phyloP scores from a whole-genome alignment of 2,797 vertebrate genomes.

The Lacerta agilis region DNA sequence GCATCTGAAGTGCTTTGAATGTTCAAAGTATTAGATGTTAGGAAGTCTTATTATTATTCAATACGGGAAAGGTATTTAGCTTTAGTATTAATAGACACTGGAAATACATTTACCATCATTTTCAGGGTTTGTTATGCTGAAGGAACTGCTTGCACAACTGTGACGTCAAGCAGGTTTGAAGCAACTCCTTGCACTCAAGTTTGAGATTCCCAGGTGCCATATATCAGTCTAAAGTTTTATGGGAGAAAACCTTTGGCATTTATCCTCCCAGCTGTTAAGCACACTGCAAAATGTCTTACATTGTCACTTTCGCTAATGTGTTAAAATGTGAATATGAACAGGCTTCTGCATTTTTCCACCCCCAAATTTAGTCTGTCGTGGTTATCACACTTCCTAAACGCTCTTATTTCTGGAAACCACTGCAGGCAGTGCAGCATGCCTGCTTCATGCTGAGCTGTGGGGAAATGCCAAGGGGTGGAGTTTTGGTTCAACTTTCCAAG shows the following conservation, averaged over 20 bases:
- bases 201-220: background rate
- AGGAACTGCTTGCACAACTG: no score
- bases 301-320: constrained; percentile 9
- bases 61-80: no score
- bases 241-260: background rate
- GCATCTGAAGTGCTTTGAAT: no score
- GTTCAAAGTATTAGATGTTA: no score
- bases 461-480: background rate
- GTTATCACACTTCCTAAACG: no score
- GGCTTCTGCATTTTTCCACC: background rate
- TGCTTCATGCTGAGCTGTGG: background rate
- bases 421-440: no score
- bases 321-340: constrained; percentile 3
- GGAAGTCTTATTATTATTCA: no score
- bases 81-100: no score
- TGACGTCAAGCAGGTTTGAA: no score
- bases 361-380: background rate
- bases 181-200: background rate
- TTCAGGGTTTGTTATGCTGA: no score
- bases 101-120: no score
- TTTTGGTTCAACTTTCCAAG: background rate
- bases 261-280: constrained; percentile 10
- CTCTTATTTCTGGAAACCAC: no score
- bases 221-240: background rate
- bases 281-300: background rate